These are phyloP conservation scores for Dufourea novaeangliae DNA, from an alignment of 1,140 invertebrate species.

Conservation along the genomic window DNA sequence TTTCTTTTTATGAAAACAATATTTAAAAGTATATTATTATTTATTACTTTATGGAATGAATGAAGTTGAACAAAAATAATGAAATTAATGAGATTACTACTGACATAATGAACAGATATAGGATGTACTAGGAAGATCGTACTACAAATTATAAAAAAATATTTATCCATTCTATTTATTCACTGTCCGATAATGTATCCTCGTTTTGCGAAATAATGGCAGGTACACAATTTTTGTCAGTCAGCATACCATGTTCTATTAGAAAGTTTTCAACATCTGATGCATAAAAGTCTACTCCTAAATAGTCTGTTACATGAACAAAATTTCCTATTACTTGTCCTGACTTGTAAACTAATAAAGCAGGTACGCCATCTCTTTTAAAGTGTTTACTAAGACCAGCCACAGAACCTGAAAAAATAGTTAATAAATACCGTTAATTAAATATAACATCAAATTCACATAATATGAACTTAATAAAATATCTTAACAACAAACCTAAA, in stretches of 20 bases:
- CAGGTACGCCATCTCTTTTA: slow-evolving; percentile 93
- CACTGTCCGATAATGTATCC: slow-evolving; percentile 68
- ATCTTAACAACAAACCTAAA: slow-evolving; percentile 81
- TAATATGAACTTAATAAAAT: neutral
- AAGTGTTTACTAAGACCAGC: slow-evolving; percentile 92
- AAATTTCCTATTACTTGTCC: slow-evolving; percentile 97
- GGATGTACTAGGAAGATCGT: slow-evolving; percentile 1
- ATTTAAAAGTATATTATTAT: neutral
- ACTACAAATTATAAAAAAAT: slow-evolving; percentile 17
- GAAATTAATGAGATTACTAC: neutral
- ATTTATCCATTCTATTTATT: slow-evolving; percentile 53
- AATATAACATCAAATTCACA: neutral
- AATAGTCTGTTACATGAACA: slow-evolving; percentile 91
- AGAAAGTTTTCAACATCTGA: slow-evolving; percentile 95
- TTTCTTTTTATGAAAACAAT: slow-evolving; percentile 7
- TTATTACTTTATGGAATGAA: neutral
- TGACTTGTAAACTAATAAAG: slow-evolving; percentile 94
- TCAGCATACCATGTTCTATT: slow-evolving; percentile 90
- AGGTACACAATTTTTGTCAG: slow-evolving; percentile 84
- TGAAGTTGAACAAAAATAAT: neutral
- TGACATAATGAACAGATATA: neutral
- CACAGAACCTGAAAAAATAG: slow-evolving; percentile 79
- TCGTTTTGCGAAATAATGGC: slow-evolving; percentile 69
- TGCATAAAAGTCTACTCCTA: slow-evolving; percentile 94
- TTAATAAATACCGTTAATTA: neutral